A percentile compares a stretch with the other conserved stretches of the same genome.
These are phyloP conservation scores for Mizuhopecten yessoensis DNA, from an alignment of 1,140 invertebrate species.

Conservation along the genomic window DNA sequence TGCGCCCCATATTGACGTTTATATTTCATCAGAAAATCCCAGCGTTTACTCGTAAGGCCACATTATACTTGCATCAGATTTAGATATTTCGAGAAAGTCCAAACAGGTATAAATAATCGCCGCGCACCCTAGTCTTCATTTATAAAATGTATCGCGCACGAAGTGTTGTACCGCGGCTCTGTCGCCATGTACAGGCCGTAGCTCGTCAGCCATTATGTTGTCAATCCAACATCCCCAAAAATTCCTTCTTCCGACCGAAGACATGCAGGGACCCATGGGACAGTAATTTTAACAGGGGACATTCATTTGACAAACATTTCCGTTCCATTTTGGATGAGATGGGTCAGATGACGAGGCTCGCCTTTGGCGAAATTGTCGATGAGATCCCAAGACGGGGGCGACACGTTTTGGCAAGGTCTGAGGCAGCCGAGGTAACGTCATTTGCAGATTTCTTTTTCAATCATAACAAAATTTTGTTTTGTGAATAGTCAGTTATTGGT, in stretches of 20 bases:
- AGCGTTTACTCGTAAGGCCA: not conserved
- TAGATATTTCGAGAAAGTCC: not conserved
- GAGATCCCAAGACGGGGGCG: not conserved
- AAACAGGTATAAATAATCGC: not conserved
- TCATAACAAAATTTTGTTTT: not conserved
- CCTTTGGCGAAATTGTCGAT: not conserved
- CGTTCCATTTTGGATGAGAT: conserved; percentile 23
- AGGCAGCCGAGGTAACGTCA: not conserved
- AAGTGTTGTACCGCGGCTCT: not conserved
- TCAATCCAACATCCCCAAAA: not conserved
- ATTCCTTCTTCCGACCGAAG: not conserved
- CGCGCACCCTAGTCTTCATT: not conserved
- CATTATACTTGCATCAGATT: not conserved
- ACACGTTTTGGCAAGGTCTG: not conserved
- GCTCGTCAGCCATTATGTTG: not conserved
- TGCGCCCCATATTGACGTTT: too few species aligned
- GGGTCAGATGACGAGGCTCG: not conserved
- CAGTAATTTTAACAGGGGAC: not conserved
- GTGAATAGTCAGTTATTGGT: too few species aligned
- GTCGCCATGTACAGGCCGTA: not conserved
- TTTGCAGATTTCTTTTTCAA: too few species aligned
- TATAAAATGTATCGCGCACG: not conserved
- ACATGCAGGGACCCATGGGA: not conserved
- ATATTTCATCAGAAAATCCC: not conserved
- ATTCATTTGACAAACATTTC: not conserved